Conservation (phyloP, 2,113 vertebrate species). For the Silurus meridionalis region DNA sequence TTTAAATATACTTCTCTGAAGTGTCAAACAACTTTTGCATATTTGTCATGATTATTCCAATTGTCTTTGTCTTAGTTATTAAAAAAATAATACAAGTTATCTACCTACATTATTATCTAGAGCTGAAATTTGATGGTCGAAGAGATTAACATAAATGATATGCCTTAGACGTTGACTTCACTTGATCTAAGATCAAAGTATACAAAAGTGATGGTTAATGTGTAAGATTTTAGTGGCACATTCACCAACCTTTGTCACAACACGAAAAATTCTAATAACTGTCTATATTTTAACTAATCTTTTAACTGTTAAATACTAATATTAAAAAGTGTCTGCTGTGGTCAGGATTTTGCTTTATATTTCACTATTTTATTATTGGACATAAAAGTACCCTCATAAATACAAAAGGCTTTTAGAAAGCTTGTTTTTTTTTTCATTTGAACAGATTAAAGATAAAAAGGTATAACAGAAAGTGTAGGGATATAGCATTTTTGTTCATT, state of each 20-base stretch:
- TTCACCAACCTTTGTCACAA: conserved; percentile 7
- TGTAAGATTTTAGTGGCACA: neutral
- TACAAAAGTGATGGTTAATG: conserved; percentile 19
- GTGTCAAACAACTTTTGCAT: neutral
- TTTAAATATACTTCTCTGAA: neutral
- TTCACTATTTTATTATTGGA: no score
- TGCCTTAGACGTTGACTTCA: neutral
- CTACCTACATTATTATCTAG: neutral
- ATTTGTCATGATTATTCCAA: no score
- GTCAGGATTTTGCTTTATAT: no score
- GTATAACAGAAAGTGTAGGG: neutral
- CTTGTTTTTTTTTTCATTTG: no score
- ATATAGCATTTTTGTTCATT: neutral
- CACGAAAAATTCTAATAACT: neutral
- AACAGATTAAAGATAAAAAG: neutral
- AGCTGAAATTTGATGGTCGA: neutral
- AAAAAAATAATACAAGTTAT: neutral
- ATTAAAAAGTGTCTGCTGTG: no score
- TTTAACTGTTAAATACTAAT: neutral
- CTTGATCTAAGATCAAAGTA: conserved; percentile 20
- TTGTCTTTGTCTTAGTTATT: neutral
- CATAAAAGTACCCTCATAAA: neutral
- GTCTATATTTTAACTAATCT: neutral
- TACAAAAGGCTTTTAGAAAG: neutral
- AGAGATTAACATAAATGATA: neutral